These are phyloP conservation scores for Hyperoplus lanceolatus DNA, from an alignment of 2,797 vertebrate genomes.

Conservation along the genomic window DNA sequence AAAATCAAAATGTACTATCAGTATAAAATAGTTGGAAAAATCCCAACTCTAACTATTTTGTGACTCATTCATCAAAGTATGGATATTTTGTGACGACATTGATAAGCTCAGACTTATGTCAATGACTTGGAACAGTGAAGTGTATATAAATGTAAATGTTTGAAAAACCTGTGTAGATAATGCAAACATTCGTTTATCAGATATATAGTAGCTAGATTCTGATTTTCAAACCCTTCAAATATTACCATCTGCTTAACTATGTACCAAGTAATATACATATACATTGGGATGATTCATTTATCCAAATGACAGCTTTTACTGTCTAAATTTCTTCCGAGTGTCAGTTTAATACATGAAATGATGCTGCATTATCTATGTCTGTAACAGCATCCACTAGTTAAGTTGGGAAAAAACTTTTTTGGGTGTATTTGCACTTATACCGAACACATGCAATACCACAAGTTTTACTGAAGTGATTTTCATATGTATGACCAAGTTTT, in stretches of 20 bases:
- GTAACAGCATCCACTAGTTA: too few relatives aligned
- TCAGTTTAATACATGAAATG: too few relatives aligned
- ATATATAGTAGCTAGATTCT: neutral
- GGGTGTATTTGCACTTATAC: too few relatives aligned
- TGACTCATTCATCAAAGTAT: too few relatives aligned
- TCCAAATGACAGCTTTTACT: neutral
- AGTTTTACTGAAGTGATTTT: too few relatives aligned
- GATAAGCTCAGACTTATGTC: neutral
- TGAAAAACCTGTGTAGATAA: neutral
- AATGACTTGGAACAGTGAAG: neutral
- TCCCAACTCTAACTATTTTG: too few relatives aligned
- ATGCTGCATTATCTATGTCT: too few relatives aligned
- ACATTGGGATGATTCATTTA: neutral
- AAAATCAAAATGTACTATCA: too few relatives aligned
- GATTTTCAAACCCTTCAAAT: neutral
- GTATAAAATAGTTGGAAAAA: too few relatives aligned
- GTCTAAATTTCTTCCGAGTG: neutral
- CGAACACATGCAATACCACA: too few relatives aligned
- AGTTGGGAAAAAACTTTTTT: too few relatives aligned
- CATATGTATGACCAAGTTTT: too few relatives aligned
- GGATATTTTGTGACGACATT: neutral
- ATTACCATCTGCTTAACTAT: neutral
- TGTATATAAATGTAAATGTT: neutral
- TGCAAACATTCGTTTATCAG: neutral
- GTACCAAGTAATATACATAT: neutral